Conservation (phyloP, 2,113 vertebrate genomes). For the Xenopus tropicalis region DNA sequence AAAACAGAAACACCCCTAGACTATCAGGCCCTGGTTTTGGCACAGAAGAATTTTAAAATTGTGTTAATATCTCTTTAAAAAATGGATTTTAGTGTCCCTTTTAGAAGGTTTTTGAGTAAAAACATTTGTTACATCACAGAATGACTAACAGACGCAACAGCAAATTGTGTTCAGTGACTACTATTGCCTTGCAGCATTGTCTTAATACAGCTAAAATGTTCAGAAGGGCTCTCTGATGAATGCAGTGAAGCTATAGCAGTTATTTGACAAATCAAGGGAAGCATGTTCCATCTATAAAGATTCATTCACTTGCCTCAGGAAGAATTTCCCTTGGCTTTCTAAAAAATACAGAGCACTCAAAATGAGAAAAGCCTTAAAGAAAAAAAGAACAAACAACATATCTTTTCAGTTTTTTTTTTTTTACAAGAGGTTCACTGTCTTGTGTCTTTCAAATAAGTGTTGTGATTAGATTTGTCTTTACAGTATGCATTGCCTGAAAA, state of each 20-base stretch:
- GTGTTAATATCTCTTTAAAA: too few relatives aligned
- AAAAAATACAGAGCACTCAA: slow-evolving; percentile 34
- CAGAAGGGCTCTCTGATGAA: slow-evolving; percentile 16
- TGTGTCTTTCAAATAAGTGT: too few relatives aligned
- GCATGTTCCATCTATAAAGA: slow-evolving; percentile 16
- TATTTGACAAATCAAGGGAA: slow-evolving; percentile 30
- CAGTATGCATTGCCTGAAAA: too few relatives aligned
- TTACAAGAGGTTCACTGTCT: too few relatives aligned
- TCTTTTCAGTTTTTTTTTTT: too few relatives aligned
- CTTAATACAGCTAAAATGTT: slow-evolving; percentile 15
- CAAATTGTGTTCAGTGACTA: slow-evolving; percentile 11
- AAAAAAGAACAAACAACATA: not conserved
- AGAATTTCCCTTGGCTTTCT: slow-evolving; percentile 21
- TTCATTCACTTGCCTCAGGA: slow-evolving; percentile 17
- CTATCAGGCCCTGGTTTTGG: too few relatives aligned
- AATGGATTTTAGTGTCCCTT: too few relatives aligned
- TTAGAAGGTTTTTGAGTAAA: too few relatives aligned
- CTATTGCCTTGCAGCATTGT: slow-evolving; percentile 21
- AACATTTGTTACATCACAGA: slow-evolving; percentile 12
- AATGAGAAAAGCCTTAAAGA: slow-evolving; percentile 28
- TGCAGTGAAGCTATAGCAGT: slow-evolving; percentile 11
- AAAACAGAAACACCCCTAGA: too few relatives aligned
- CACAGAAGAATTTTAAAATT: too few relatives aligned
- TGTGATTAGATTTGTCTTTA: too few relatives aligned
- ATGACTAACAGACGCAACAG: slow-evolving; percentile 22